Base-by-base conservation (phyloP, 1,140 invertebrate genomes). In the Trichomalopsis sarcophagae region DNA sequence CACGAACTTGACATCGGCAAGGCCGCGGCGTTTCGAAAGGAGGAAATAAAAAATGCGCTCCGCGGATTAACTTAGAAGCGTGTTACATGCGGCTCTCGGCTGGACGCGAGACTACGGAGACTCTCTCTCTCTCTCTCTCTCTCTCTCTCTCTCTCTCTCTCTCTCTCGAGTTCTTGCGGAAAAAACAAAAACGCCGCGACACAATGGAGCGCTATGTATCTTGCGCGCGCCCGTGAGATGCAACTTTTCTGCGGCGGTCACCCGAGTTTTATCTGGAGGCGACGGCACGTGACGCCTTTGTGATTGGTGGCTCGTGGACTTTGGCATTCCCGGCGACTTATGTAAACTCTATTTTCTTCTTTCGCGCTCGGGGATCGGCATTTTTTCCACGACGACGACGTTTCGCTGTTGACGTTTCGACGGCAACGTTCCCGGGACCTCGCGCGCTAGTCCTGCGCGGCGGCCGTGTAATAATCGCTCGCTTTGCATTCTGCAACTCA, bases 1-100 rank as follows among this genome's bases (percentile, higher is more conserved):
- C 69, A 81, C 91, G 91, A 91, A 92, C 91, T 92, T 92, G 91
- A 92, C 91, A 92, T 88, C 91, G 87, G 81, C 92, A 93, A 93
- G 92, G 92, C 91, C 92, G 33, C 33, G 33, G 33, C 89, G 82
- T 93, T 93, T 93, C 89, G 92, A 93, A 93, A 93, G 92, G 91
- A 93, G 91, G 91, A 93, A 93, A 92, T 92, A 84, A 82, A 82
- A 82, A 82, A 75, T 81, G 27, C 21, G 44, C 27, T 50, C 36
- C 71, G 55, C 40, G 33, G 68, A 71, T 33, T 30, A 33, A 33
- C 68, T 62, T 44, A 44, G 40, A 44, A 44, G 40, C 10, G 33
- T 36, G 33, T 36, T 36, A 36, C 33, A 36, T 36, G 33, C 3
- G 3, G 0, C 33, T 44, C 10, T 44, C 40, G 40, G 9, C 40